phyloP scores from a whole-genome alignment of 53 echinoderm and acorn worm species.

The Hippasteria phrygiana region DNA sequence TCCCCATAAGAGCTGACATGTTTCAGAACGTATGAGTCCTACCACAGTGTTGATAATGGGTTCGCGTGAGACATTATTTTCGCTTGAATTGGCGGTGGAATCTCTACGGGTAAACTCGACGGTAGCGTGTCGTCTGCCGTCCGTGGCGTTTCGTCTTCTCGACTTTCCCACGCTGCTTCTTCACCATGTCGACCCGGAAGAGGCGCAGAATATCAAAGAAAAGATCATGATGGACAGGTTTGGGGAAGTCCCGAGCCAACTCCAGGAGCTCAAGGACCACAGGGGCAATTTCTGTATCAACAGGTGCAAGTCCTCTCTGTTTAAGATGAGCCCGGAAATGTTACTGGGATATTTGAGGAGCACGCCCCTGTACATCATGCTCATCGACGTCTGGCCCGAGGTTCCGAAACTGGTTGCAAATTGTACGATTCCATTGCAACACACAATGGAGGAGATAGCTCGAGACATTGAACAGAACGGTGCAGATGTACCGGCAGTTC shows the following conservation, averaged over 20 bases:
- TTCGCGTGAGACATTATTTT: slow-evolving; percentile 79
- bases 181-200: slow-evolving; percentile 78
- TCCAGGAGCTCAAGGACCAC: slow-evolving; percentile 83
- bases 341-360: slow-evolving; percentile 77
- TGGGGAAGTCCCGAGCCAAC: slow-evolving; percentile 68
- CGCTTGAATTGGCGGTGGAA: slow-evolving; percentile 91
- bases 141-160: slow-evolving; percentile 89
- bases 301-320: slow-evolving; percentile 93
- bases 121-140: slow-evolving; percentile 85
- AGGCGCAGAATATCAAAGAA: slow-evolving; percentile 64
- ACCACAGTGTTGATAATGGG: slow-evolving; percentile 58
- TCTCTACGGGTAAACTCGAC: slow-evolving; percentile 76
- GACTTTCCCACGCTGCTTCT: slow-evolving; percentile 93
- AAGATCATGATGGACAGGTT: slow-evolving; percentile 26
- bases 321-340: slow-evolving; percentile 77
- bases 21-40: background rate
- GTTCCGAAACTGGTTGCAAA: slow-evolving; percentile 86
- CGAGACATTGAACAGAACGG: slow-evolving; percentile 79
- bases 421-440: slow-evolving; percentile 78
- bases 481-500: slow-evolving; percentile 82
- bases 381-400: slow-evolving; percentile 87
- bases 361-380: slow-evolving; percentile 90
- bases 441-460: slow-evolving; percentile 65
- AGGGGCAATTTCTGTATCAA: slow-evolving; percentile 88
- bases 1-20: background rate